These are phyloP conservation scores for Onychostoma macrolepis DNA, from an alignment of 2,113 vertebrate species.

Conservation along the genomic window DNA sequence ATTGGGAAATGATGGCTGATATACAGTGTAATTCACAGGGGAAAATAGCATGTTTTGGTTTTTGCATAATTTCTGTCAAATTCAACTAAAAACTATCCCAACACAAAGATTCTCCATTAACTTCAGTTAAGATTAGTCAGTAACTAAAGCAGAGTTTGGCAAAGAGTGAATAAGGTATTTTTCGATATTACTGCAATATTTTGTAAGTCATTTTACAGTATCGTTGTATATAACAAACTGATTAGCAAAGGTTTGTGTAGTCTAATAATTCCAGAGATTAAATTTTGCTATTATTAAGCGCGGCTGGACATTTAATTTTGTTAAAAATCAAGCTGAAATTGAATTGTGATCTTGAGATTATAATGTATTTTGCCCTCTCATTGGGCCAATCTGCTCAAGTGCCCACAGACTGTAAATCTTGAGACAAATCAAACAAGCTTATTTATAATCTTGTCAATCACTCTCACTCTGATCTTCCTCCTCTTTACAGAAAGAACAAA, in stretches of 20 bases:
- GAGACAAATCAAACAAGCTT: constrained; percentile 56
- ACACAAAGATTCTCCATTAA: background rate
- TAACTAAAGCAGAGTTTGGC: background rate
- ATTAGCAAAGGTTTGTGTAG: background rate
- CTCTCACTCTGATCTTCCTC: background rate
- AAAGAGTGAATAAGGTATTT: background rate
- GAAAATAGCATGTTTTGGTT: background rate
- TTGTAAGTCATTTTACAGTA: background rate
- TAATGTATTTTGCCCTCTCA: constrained; percentile 62
- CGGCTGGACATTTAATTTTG: background rate
- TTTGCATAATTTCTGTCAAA: background rate
- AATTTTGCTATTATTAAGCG: background rate
- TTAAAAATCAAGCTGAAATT: background rate
- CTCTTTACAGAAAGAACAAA: constrained; percentile 36
- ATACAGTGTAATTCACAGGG: background rate
- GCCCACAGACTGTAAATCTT: constrained; percentile 65
- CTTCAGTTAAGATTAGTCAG: background rate
- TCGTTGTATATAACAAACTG: background rate
- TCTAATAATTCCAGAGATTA: background rate
- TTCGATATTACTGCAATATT: background rate
- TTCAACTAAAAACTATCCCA: background rate
- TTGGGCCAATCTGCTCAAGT: constrained; percentile 64
- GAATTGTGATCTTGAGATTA: background rate
- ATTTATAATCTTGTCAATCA: constrained; percentile 53
- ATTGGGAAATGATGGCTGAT: background rate